A percentile compares a stretch with the other conserved stretches of the same genome.
These are phyloP conservation scores for Crambe crambe DNA, from an alignment of 37 sponge, comb jelly and placozoan genomes.

Conservation along the genomic window DNA sequence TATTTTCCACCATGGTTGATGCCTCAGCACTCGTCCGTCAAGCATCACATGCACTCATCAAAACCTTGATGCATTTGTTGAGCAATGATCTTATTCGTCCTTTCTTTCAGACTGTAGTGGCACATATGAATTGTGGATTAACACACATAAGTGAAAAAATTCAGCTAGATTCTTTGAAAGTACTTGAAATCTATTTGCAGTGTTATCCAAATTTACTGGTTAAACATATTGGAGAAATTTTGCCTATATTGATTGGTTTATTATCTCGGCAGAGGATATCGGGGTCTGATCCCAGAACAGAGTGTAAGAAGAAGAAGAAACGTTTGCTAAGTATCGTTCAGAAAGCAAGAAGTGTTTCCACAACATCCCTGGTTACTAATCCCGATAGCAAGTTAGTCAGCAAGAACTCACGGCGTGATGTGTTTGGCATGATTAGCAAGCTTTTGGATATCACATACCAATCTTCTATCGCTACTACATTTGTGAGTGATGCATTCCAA, in stretches of 20 bases:
- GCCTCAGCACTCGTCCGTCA: conserved; percentile 26
- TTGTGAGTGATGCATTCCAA: not conserved
- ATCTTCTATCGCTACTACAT: not conserved
- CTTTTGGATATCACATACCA: not conserved
- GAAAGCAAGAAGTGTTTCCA: not conserved
- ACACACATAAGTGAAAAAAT: conserved; percentile 59
- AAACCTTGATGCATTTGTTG: conserved; percentile 1
- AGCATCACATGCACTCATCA: conserved; percentile 19
- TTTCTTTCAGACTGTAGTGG: conserved; percentile 31
- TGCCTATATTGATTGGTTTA: conserved; percentile 21
- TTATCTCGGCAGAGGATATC: conserved; percentile 5
- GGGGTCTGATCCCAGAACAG: not conserved
- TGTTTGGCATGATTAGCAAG: not conserved
- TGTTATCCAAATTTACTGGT: conserved; percentile 29
- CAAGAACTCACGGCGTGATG: not conserved
- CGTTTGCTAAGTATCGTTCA: not conserved
- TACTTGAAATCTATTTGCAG: conserved; percentile 32
- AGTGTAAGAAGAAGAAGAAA: not conserved
- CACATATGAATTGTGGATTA: conserved; percentile 50
- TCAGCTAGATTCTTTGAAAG: conserved; percentile 46
- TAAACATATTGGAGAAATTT: conserved; percentile 10
- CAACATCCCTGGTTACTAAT: not conserved
- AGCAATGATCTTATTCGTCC: conserved; percentile 19
- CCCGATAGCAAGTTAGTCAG: not conserved
- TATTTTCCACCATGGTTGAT: conserved; percentile 17